These are phyloP conservation scores for Pseudolycoriella hygida DNA, from an alignment of 2,888 invertebrate species.

Conservation along the genomic window DNA sequence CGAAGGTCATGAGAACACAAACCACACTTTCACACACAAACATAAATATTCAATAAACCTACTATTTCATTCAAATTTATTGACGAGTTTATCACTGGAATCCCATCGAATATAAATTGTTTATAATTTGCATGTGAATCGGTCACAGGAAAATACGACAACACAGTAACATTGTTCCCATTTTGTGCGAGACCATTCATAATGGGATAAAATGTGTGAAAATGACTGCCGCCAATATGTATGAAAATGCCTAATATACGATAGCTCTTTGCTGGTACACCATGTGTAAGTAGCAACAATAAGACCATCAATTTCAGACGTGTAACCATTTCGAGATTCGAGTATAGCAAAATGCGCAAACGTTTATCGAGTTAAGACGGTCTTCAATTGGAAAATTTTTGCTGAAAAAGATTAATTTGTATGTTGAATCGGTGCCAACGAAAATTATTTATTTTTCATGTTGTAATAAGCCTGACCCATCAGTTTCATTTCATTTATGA, in stretches of 20 bases:
- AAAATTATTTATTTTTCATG: no score
- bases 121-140: slow-evolving; percentile 35
- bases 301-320: no score
- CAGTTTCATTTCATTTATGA: no score
- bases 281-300: no score
- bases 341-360: no score
- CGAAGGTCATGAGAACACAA: no score
- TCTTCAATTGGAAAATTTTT: no score
- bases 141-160: slow-evolving; percentile 41
- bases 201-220: slow-evolving; percentile 40
- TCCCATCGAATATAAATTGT: slow-evolving; percentile 35
- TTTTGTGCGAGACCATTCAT: slow-evolving; percentile 37
- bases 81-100: slow-evolving; percentile 15
- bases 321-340: no score
- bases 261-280: not conserved
- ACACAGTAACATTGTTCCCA: slow-evolving; percentile 48
- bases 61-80: slow-evolving; percentile 3
- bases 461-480: no score
- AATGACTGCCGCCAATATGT: slow-evolving; percentile 52
- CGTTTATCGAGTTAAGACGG: no score
- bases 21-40: not conserved
- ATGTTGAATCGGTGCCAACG: no score
- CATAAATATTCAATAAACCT: not conserved
- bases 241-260: slow-evolving; percentile 44
- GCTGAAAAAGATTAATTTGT: no score